A percentile compares a stretch with the other conserved stretches of the same genome.
phyloP scores from a whole-genome alignment of 2,113 vertebrate genomes.

The Plecotus auritus region DNA sequence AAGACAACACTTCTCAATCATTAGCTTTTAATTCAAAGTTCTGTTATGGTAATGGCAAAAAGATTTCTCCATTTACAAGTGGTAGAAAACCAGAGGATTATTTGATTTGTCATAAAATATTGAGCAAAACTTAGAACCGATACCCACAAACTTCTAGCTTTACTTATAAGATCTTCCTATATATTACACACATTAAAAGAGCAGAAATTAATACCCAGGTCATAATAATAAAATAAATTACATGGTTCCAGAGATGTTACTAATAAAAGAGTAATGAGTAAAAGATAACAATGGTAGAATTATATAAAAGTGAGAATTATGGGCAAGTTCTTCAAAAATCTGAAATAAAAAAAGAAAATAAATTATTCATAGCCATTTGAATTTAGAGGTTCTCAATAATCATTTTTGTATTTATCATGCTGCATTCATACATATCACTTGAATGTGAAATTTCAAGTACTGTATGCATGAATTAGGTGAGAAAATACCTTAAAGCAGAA shows the following conservation, averaged over 20 bases:
- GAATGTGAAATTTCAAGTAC: constrained; percentile 39
- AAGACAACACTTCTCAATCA: not conserved
- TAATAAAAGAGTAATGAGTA: constrained; percentile 21
- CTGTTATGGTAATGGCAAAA: not conserved
- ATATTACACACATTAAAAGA: not conserved
- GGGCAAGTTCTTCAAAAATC: constrained; percentile 29
- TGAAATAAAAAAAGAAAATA: constrained; percentile 47
- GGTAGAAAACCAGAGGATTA: not conserved
- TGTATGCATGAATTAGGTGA: constrained; percentile 40
- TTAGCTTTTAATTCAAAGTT: not conserved
- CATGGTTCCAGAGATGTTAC: not conserved
- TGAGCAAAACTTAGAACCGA: not conserved
- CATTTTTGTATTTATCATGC: constrained; percentile 29
- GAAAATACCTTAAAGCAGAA: constrained; percentile 49
- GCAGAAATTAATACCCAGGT: not conserved
- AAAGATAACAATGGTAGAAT: constrained; percentile 16
- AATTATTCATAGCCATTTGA: constrained; percentile 37
- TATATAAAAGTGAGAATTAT: constrained; percentile 29
- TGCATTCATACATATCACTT: constrained; percentile 1
- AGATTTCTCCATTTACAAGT: not conserved
- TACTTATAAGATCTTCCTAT: not conserved
- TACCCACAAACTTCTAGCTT: not conserved
- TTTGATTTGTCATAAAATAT: not conserved
- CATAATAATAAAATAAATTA: not conserved
- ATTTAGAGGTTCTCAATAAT: constrained; percentile 1